These are phyloP conservation scores for Macrophya alboannulata DNA, from an alignment of 2,888 invertebrate species.

Conservation along the genomic window DNA sequence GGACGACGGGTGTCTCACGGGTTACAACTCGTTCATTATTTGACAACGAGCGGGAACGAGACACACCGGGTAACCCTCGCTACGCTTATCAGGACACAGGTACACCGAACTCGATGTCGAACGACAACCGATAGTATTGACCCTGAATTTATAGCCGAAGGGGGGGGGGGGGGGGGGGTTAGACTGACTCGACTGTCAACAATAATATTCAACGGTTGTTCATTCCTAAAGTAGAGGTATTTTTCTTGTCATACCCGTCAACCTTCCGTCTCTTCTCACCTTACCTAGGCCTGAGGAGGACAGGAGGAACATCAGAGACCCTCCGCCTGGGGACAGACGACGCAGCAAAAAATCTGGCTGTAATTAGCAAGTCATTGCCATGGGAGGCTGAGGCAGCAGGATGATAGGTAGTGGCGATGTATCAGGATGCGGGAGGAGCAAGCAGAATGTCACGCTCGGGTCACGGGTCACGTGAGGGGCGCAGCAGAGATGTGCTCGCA, in stretches of 20 bases:
- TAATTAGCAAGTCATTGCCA: conserved; percentile 65
- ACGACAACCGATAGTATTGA: conserved; percentile 43
- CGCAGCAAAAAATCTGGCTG: neutral
- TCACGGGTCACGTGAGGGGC: conserved; percentile 78
- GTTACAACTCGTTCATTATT: conserved; percentile 39
- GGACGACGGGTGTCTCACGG: conserved; percentile 48
- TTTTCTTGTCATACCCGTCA: neutral
- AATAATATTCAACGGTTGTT: neutral
- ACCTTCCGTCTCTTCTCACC: neutral
- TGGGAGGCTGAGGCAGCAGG: conserved; percentile 75
- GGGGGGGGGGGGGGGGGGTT: conserved; percentile 22
- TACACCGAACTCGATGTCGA: conserved; percentile 27
- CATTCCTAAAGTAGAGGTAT: neutral
- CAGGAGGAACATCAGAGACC: neutral
- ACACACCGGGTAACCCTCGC: conserved; percentile 12
- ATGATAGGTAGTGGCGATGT: conserved; percentile 75
- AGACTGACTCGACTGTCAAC: conserved; percentile 25
- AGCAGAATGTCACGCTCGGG: conserved; percentile 78
- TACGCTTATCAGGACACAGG: conserved; percentile 20
- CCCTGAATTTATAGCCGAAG: conserved; percentile 9
- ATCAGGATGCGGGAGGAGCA: conserved; percentile 79
- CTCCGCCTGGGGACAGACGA: neutral
- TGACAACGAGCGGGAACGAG: neutral
- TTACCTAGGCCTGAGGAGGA: neutral
- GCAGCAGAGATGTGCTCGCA: conserved; percentile 79